Conservation (phyloP, 2,113 vertebrate genomes). For the Lethenteron camtschaticum region DNA sequence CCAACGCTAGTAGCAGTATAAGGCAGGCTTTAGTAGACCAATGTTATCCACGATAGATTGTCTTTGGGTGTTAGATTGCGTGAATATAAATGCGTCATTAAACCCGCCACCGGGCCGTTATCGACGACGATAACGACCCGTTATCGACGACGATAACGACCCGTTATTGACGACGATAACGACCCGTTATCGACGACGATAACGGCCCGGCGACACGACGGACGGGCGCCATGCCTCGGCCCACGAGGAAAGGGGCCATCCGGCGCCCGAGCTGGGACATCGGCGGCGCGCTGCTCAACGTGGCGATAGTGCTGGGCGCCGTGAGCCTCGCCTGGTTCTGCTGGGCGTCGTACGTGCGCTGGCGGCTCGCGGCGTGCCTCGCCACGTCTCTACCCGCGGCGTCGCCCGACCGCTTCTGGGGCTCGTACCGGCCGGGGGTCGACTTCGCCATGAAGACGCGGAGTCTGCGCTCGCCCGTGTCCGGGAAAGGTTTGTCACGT, state of each 20-base stretch:
- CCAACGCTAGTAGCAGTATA: no score
- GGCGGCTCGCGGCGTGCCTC: conserved; percentile 29
- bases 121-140: no score
- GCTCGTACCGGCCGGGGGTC: conserved; percentile 68
- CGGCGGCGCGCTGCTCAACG: conserved; percentile 21
- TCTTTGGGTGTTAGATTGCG: no score
- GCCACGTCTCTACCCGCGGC: conserved; percentile 29
- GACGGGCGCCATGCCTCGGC: conserved; percentile 16
- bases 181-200: no score
- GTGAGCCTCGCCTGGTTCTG: conserved; percentile 35
- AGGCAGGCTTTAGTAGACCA: no score
- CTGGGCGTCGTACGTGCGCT: conserved; percentile 32
- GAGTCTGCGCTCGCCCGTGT: conserved; percentile 42
- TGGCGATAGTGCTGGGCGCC: conserved; percentile 34
- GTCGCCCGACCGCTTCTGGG: conserved; percentile 51
- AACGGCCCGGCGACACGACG: no score
- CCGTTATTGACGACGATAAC: no score
- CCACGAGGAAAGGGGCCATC: no score
- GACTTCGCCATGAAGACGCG: conserved; percentile 91
- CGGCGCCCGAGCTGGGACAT: not conserved
- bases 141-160: no score
- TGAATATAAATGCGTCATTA: no score
- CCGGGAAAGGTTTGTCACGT: conserved; percentile 19
- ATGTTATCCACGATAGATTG: no score
- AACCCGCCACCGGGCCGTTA: no score